A percentile compares a stretch with the other conserved stretches of the same genome.
phyloP scores from a whole-genome alignment of 2,113 vertebrate species.

The Merops nubicus region DNA sequence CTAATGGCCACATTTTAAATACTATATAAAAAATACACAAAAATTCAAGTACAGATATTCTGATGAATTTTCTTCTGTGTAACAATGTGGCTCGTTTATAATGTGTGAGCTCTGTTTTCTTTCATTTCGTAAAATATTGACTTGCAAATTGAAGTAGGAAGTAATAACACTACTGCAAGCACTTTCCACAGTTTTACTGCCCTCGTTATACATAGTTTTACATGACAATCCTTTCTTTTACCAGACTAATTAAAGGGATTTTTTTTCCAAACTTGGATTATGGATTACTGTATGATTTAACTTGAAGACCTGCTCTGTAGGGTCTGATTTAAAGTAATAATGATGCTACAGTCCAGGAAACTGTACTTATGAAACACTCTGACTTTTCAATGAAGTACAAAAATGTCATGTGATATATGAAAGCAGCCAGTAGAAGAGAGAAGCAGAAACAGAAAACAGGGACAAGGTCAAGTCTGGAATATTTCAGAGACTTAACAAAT shows the following conservation, averaged over 20 bases:
- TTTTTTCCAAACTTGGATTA: not conserved
- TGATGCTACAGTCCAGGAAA: constrained; percentile 37
- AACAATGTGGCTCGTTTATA: not conserved
- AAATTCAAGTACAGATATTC: not conserved
- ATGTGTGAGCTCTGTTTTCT: not conserved
- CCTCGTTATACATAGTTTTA: not conserved
- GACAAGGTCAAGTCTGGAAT: constrained; percentile 52
- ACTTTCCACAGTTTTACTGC: not conserved
- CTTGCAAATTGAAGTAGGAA: not conserved
- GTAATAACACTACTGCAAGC: not conserved
- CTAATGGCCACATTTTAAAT: not conserved
- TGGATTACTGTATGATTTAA: not conserved
- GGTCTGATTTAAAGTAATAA: not conserved
- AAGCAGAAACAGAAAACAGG: constrained; percentile 50
- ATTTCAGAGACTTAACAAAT: constrained; percentile 50
- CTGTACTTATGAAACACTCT: constrained; percentile 25
- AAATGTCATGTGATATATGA: not conserved
- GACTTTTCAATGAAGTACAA: constrained; percentile 22
- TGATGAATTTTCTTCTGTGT: not conserved
- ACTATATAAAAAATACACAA: not conserved
- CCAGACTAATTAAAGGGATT: not conserved
- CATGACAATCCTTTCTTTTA: not conserved
- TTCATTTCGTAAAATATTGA: not conserved
- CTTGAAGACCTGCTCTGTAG: not conserved
- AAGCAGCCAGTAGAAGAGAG: constrained; percentile 23